These are phyloP conservation scores for Trissolcus basalis DNA, from an alignment of 1,140 invertebrate genomes.

Conservation along the genomic window DNA sequence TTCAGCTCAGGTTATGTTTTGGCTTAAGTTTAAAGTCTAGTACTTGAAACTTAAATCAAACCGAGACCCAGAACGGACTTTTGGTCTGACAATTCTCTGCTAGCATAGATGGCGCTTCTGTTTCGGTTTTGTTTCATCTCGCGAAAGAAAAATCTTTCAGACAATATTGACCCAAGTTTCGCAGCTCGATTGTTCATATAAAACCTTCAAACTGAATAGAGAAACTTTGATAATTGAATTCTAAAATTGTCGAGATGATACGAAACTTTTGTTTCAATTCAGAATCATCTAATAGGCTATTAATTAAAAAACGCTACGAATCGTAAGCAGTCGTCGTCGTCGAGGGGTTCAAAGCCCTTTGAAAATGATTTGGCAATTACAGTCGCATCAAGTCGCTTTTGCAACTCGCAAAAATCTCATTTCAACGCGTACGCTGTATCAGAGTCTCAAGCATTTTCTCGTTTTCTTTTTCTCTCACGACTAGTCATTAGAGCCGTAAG, in stretches of 20 bases:
- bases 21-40: conserved; percentile 26
- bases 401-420: conserved; percentile 36
- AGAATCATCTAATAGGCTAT: no score
- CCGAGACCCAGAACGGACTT: conserved; percentile 23
- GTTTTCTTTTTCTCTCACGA: conserved; percentile 6
- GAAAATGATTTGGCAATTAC: conserved; percentile 32
- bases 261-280: no score
- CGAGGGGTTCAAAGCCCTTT: conserved; percentile 11
- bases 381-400: conserved; percentile 20
- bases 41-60: conserved; percentile 45
- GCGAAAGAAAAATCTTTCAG: not conserved
- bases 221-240: no score
- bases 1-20: conserved; percentile 21
- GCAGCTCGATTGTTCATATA: no score
- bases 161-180: not conserved
- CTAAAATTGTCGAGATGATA: no score
- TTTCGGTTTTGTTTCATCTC: conserved; percentile 35
- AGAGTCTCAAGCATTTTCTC: conserved; percentile 2
- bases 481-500: conserved; percentile 53
- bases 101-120: conserved; percentile 15
- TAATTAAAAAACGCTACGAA: no score
- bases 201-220: no score
- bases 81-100: conserved; percentile 4
- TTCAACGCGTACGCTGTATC: conserved; percentile 23
- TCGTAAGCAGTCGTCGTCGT: no score